Conservation (phyloP, 2,888 invertebrate species). For the Phasia obesa region DNA sequence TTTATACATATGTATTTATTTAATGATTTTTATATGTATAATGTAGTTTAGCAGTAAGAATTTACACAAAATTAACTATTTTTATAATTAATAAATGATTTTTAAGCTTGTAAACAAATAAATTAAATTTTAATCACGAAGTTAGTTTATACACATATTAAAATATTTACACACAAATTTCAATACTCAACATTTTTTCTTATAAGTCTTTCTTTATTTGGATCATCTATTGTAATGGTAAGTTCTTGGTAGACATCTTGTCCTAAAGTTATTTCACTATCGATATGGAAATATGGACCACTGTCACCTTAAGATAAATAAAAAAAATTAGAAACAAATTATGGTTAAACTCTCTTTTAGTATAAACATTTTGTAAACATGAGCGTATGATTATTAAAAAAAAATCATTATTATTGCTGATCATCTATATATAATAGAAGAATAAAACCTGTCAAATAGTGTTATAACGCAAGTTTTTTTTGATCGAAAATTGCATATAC, state of each 20-base stretch:
- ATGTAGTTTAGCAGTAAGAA: conserved; percentile 32
- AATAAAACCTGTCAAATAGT: too few species aligned
- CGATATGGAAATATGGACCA: conserved; percentile 81
- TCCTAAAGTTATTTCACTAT: conserved; percentile 70
- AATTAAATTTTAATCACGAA: neutral
- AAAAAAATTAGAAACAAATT: neutral
- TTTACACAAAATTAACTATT: conserved; percentile 51
- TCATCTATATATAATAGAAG: too few species aligned
- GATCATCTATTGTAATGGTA: conserved; percentile 78
- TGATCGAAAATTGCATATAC: too few species aligned
- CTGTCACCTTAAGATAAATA: conserved; percentile 72
- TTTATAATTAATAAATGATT: conserved; percentile 58
- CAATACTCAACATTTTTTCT: conserved; percentile 75
- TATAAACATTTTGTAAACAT: too few species aligned
- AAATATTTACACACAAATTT: neutral
- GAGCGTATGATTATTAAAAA: too few species aligned
- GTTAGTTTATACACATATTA: neutral
- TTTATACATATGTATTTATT: neutral
- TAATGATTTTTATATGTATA: conserved; percentile 42
- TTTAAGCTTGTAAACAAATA: conserved; percentile 33
- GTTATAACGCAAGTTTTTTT: too few species aligned
- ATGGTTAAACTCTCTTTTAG: too few species aligned
- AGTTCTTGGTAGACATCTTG: conserved; percentile 77
- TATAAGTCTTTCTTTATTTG: conserved; percentile 74
- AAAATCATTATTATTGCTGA: too few species aligned